Evolutionary conservation across 2,113 vertebrate species (phyloP).

Genomic region (Motacilla alba): DNA sequence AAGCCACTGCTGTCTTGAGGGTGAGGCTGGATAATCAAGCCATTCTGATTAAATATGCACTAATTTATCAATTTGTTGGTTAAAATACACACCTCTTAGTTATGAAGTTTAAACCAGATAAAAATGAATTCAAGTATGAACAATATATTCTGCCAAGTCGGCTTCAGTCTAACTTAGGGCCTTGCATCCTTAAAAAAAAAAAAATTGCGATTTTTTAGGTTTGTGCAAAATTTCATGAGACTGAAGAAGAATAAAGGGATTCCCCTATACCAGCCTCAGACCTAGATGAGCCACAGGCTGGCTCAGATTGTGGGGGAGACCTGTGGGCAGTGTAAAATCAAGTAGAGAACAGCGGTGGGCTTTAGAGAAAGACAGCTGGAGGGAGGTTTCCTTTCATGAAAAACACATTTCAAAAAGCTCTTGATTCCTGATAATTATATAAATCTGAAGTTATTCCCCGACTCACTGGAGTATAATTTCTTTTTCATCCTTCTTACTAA

Average conservation of each 20-base stretch:
- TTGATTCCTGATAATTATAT: neutral
- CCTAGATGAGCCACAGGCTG: neutral
- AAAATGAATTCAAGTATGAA: neutral
- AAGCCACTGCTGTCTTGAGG: neutral
- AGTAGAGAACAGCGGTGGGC: neutral
- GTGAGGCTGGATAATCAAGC: neutral
- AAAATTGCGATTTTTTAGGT: neutral
- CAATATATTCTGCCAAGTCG: neutral
- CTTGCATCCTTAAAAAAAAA: neutral
- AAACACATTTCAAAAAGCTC: neutral
- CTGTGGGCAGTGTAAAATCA: neutral
- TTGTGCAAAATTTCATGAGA: neutral
- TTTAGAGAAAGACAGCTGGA: neutral
- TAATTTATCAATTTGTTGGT: neutral
- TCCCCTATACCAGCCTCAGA: fast-evolving
- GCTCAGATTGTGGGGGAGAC: neutral
- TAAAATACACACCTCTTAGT: neutral
- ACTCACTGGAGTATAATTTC: neutral
- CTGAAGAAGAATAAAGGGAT: neutral
- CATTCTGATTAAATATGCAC: neutral
- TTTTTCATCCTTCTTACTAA: neutral
- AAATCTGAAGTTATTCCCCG: neutral
- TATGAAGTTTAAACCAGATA: neutral
- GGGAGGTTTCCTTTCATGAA: neutral
- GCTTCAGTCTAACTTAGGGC: neutral